phyloP scores from a whole-genome alignment of 2,888 invertebrate species.

The Acrocyrtus sp. region DNA sequence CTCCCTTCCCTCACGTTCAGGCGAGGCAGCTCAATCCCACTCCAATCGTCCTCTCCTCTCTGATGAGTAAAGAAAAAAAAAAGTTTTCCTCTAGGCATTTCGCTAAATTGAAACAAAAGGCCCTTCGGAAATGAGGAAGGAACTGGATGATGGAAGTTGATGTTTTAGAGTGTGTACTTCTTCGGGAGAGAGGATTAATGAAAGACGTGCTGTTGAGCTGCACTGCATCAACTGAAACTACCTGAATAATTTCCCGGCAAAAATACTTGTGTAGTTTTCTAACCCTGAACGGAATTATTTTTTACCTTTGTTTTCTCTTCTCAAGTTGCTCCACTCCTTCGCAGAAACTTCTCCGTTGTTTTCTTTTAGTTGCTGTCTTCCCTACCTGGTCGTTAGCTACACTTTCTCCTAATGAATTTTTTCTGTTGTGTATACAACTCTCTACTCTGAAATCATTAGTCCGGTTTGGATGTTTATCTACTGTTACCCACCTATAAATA shows the following conservation, averaged over 20 bases:
- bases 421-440: neutral
- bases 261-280: neutral
- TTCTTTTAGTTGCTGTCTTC: no score
- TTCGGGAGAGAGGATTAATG: neutral
- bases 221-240: no score
- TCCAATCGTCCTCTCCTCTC: neutral
- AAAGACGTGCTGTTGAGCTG: neutral
- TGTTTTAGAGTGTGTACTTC: neutral
- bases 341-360: no score
- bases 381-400: neutral
- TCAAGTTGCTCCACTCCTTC: neutral
- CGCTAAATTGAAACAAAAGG: slow-evolving; percentile 22
- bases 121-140: slow-evolving; percentile 5
- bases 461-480: no score
- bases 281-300: neutral
- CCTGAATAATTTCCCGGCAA: neutral
- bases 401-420: neutral
- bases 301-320: neutral
- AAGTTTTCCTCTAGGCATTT: slow-evolving; percentile 21
- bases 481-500: no score
- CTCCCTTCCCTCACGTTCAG: neutral
- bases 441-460: no score
- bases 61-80: slow-evolving; percentile 28
- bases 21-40: neutral
- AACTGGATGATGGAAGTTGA: slow-evolving; percentile 7